phyloP scores from a whole-genome alignment of 2,797 vertebrate species.

The Clarias pachynema region DNA sequence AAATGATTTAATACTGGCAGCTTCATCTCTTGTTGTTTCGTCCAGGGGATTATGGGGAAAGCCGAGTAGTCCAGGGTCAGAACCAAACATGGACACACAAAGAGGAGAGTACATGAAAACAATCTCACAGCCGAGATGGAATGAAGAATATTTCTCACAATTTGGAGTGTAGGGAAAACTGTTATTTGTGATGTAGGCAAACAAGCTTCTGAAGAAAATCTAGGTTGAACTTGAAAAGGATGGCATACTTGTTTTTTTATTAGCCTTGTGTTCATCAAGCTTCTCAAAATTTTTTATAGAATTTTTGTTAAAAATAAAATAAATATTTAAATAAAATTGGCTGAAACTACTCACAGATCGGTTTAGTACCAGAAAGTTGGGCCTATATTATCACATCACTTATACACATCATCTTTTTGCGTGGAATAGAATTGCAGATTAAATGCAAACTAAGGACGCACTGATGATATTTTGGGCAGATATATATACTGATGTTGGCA shows the following conservation, averaged over 20 bases:
- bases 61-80: not conserved
- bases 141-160: not conserved
- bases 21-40: conserved; percentile 34
- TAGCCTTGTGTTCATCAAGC: not conserved
- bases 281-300: not conserved
- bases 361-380: not conserved
- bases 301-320: not conserved
- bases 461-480: too few relatives aligned
- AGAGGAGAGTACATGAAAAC: not conserved
- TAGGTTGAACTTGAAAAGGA: not conserved
- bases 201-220: not conserved
- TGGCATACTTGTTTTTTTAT: not conserved
- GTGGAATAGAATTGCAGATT: not conserved
- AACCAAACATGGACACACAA: conserved; percentile 4
- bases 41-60: conserved; percentile 33
- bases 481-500: too few relatives aligned
- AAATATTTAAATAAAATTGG: not conserved
- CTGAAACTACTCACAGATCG: not conserved
- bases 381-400: not conserved
- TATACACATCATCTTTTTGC: not conserved
- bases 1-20: conserved; percentile 49
- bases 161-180: not conserved
- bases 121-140: not conserved
- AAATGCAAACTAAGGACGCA: not conserved
- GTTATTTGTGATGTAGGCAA: not conserved